Conservation (phyloP, 2,888 invertebrate genomes). For the Busseola fusca region DNA sequence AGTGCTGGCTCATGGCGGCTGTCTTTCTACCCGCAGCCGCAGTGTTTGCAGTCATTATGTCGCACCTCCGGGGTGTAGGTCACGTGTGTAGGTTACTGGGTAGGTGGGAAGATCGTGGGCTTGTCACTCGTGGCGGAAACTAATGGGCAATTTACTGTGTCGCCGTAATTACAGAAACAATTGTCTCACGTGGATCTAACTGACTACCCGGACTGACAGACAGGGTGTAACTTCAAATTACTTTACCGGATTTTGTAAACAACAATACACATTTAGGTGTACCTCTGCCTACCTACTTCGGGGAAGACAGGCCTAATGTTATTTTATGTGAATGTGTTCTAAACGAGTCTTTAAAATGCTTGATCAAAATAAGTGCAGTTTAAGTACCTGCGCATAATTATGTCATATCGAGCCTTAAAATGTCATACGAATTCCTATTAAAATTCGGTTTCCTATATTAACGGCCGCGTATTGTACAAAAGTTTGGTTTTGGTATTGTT, state of each 20-base stretch:
- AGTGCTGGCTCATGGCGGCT: constrained; percentile 68
- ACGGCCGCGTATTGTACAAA: background rate
- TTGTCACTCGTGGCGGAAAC: background rate
- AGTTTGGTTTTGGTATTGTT: background rate
- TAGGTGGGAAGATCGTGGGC: background rate
- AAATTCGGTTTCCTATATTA: background rate
- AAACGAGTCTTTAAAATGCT: background rate
- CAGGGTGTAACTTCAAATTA: background rate
- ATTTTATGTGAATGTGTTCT: background rate
- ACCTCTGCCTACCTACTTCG: no score
- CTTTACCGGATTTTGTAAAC: no score
- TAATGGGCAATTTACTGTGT: background rate
- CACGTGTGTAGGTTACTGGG: constrained; percentile 18
- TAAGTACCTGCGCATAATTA: background rate
- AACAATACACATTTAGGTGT: background rate
- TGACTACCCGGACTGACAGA: background rate
- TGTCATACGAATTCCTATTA: background rate
- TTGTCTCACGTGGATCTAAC: background rate
- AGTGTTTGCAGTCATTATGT: constrained; percentile 57
- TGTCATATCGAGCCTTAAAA: background rate
- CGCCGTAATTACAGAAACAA: background rate
- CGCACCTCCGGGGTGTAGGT: constrained; percentile 54
- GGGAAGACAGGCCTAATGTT: background rate
- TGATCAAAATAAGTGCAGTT: background rate
- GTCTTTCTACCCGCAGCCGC: constrained; percentile 43